Evolutionary conservation across 2,888 invertebrate species (phyloP), one percentile per base, ranked within the genome.

Genomic region (Elmis aenea): DNA sequence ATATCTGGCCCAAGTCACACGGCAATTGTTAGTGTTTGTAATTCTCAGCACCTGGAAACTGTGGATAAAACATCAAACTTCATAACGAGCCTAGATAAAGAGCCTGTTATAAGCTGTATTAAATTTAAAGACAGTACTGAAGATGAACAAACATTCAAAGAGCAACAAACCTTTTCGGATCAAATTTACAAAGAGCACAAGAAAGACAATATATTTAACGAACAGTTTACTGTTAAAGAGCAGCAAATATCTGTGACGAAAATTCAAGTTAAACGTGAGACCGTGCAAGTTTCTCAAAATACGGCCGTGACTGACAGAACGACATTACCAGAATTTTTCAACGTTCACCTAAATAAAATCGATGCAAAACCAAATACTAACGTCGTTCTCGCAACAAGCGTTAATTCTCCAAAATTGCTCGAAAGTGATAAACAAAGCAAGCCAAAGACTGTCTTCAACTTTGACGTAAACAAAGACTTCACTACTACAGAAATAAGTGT

Each of bases 291-390:
- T 67, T 72, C 47, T 66, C 53, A 50, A 24, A 54, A 42, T 24
- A 50, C 43, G 6, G 42, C 50, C 6, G 27, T 45, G 23, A 48
- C 48, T 10, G 57, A 52, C 26, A 36, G 45, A 40, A 42, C 29
- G 11, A 30, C 32, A 12, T 69, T 81, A 8, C 81, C 83, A 1
- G 83, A 85, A 59, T 83, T 83, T 58, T 66, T 83, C 43, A 79
- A 80, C 54, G 79, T 82, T 36, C 83, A 84, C 60, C 56, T 84
- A 26, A 81, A 83, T 57, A 79, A 79, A 58, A 80, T 84, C 3
- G 83, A 84, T 52, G 68, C 72, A 5, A 75, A 76, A 50, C 74
- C 79, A 0, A 58, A 73, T 5, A 76, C 75, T 16, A 79, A 82
- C 55, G 72, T 83, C 16, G 79, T 83, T 30, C 66, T 83, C 46